Base-by-base conservation (phyloP, 2,888 invertebrate species). In the Merodon equestris region DNA sequence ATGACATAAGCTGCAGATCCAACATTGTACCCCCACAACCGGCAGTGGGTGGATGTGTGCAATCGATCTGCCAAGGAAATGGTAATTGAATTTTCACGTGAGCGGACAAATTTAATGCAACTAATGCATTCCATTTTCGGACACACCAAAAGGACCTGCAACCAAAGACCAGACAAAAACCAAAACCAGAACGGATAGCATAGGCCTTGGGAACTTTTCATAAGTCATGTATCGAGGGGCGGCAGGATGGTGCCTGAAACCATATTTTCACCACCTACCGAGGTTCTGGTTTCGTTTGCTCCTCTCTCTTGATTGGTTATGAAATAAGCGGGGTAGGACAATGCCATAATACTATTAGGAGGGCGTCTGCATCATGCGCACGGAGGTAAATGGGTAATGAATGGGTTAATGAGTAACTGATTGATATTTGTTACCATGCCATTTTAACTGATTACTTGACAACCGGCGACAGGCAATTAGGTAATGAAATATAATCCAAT, bases 1-100 rank as follows among this genome's bases (percentile, higher is more conserved):
- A 2, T 27, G 27, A 7, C 2, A 27, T 19, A 66, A 56, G 67
- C 63, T 77, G 77, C 77, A 77, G 72, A 68, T 68, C 53, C 47
- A 61, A 17, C 17, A 38, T 38, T 27, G 15, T 17, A 9, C n/a
- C 3, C 40, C 7, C 27, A 4, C 36, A 12, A 7, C 10, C 15
- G 13, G n/a, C 12, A n/a, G 9, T 53, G 18, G 27, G 7, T 18
- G 10, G 38, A 51, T 57, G 63, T 57, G 63, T 67, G 61, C 77
- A 72, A 77, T 67, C 77, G 67, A 77, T 58, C 57, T 63, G 57
- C 73, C 77, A 77, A 72, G 73, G 67, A 77, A 77, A 77, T 86
- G 85, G 86, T 86, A 86, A 86, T 86, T 85, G 86, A 86, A 86
- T 86, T 85, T 86, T 84, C 86, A 85, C 86, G 86, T 85, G 85